A percentile compares a stretch with the other conserved stretches of the same genome.
Evolutionary conservation across 2,888 invertebrate genomes (phyloP).

Genomic region (Clanis bilineata): DNA sequence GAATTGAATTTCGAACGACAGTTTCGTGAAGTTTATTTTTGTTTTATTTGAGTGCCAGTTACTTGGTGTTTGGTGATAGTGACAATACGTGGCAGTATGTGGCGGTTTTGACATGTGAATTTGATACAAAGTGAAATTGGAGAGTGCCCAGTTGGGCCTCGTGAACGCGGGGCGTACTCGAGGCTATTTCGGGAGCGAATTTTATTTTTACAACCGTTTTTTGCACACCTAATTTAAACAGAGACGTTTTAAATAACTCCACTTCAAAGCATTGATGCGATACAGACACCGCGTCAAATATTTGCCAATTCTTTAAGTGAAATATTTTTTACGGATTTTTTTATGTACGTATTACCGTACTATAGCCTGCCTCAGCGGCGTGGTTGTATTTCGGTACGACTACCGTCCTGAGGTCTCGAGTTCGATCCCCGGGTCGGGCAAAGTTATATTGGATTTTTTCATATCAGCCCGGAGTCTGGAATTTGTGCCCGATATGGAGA

Average conservation of each 20-base stretch:
- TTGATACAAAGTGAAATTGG: slow-evolving; percentile 37
- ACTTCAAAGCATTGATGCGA: neutral
- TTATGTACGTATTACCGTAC: too few species aligned
- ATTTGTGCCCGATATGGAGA: too few species aligned
- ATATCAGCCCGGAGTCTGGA: too few species aligned
- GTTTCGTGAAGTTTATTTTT: slow-evolving; percentile 13
- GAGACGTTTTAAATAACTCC: slow-evolving; percentile 23
- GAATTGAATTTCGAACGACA: neutral
- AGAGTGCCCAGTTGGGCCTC: slow-evolving; percentile 40
- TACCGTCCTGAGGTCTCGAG: too few species aligned
- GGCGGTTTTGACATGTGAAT: slow-evolving; percentile 18
- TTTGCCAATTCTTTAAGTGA: neutral
- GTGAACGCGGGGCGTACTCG: slow-evolving; percentile 13
- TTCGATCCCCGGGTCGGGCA: too few species aligned
- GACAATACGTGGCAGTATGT: slow-evolving; percentile 8
- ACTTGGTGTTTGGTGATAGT: slow-evolving; percentile 5
- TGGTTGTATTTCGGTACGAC: too few species aligned
- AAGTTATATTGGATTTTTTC: too few species aligned
- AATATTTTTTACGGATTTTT: neutral
- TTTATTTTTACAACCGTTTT: slow-evolving; percentile 33
- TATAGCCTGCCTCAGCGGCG: too few species aligned
- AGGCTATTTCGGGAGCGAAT: slow-evolving; percentile 38
- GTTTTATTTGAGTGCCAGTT: slow-evolving; percentile 1
- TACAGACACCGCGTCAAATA: neutral
- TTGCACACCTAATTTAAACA: slow-evolving; percentile 27